These are phyloP conservation scores for Neodon shergylaensis DNA, from an alignment of 2,113 vertebrate species.

Conservation along the genomic window DNA sequence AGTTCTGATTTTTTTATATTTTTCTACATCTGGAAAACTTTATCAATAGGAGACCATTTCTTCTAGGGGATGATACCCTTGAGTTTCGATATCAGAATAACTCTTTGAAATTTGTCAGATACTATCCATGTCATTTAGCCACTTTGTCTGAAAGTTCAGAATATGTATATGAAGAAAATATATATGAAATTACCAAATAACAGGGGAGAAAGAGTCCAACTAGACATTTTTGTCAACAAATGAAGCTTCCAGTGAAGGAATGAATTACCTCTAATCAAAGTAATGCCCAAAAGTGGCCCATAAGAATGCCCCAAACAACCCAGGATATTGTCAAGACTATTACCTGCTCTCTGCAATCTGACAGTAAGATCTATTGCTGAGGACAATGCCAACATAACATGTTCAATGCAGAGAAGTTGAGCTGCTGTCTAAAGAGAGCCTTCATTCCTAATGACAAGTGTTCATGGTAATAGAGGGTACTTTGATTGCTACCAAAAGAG, in stretches of 20 bases:
- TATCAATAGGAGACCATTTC: conserved; percentile 8
- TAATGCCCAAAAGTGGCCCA: neutral
- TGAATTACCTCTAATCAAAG: neutral
- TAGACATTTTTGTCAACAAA: neutral
- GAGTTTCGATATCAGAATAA: neutral
- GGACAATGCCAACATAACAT: neutral
- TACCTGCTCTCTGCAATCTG: neutral
- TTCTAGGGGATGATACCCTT: neutral
- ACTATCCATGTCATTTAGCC: neutral
- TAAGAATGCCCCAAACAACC: neutral
- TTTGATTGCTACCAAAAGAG: neutral
- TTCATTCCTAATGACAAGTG: neutral
- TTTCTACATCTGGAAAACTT: neutral
- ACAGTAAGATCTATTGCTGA: neutral
- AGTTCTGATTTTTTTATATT: conserved; percentile 38
- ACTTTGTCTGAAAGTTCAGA: neutral
- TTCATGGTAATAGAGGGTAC: neutral
- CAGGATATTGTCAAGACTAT: neutral
- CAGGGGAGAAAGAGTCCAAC: neutral
- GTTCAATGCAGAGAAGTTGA: neutral
- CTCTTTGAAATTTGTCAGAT: neutral
- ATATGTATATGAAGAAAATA: neutral
- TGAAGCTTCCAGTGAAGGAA: neutral
- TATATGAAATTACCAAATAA: neutral
- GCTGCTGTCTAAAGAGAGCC: neutral